phyloP scores from a whole-genome alignment of 2,888 invertebrate species.

The Diabrotica balteata region DNA sequence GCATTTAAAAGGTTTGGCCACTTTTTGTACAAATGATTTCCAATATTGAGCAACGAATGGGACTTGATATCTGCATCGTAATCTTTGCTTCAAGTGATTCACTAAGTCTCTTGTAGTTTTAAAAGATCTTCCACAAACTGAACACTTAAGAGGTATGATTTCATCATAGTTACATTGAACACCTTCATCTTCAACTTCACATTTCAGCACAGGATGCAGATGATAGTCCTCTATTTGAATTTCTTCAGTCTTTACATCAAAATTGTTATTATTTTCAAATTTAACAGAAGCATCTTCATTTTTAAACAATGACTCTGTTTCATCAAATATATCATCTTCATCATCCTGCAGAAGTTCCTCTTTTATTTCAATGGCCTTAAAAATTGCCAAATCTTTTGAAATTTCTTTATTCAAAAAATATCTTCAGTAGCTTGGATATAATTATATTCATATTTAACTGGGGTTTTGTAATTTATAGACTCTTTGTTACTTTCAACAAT shows the following conservation, averaged over 20 bases:
- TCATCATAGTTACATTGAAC: conserved; percentile 14
- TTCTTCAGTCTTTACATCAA: conserved; percentile 2
- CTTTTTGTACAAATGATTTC: conserved; percentile 10
- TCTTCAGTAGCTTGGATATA: background rate
- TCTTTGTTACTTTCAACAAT: conserved; percentile 1
- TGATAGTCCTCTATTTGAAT: background rate
- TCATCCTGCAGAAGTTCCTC: conserved; percentile 5
- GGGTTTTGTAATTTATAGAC: background rate
- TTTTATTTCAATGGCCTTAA: conserved; percentile 7
- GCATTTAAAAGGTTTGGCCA: conserved; percentile 20
- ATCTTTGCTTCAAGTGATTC: conserved; percentile 17
- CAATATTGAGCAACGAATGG: conserved; percentile 8
- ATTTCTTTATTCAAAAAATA: background rate
- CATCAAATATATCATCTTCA: conserved; percentile 18
- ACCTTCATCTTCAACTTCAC: conserved; percentile 20
- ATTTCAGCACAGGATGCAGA: conserved; percentile 1
- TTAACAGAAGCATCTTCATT: conserved; percentile 11
- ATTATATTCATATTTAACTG: conserved; percentile 3
- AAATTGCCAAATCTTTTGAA: background rate
- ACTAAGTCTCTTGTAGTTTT: conserved; percentile 4
- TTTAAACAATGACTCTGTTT: conserved; percentile 9
- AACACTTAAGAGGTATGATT: conserved; percentile 10
- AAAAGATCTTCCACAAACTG: conserved; percentile 16
- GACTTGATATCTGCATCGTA: conserved; percentile 10
- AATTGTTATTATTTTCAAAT: conserved; percentile 11